phyloP scores from a whole-genome alignment of 2,113 vertebrate species.

The Gasterosteus nipponicus region DNA sequence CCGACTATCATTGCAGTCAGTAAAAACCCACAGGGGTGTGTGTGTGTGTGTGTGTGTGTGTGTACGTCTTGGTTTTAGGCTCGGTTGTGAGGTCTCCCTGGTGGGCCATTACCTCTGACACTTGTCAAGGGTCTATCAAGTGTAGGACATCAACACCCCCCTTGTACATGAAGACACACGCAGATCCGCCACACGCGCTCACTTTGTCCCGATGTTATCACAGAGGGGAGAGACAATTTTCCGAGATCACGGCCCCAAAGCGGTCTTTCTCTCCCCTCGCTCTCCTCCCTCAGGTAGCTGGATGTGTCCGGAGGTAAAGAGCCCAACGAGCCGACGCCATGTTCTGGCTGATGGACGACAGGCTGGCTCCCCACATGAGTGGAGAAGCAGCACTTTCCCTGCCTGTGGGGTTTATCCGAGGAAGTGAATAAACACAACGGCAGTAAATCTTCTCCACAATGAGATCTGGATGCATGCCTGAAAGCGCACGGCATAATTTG shows the following conservation, averaged over 20 bases:
- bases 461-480: conserved; percentile 25
- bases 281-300: conserved; percentile 38
- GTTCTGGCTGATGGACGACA: conserved; percentile 59
- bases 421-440: conserved; percentile 22
- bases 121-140: conserved; percentile 60
- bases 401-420: conserved; percentile 38
- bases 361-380: conserved; percentile 14
- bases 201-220: conserved; percentile 62
- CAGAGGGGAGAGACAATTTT: conserved; percentile 55
- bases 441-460: conserved; percentile 44
- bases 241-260: conserved; percentile 30
- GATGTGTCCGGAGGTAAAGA: conserved; percentile 47
- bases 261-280: conserved; percentile 8
- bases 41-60: conserved; percentile 3
- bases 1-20: conserved; percentile 16
- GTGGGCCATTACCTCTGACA: conserved; percentile 68
- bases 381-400: conserved; percentile 12
- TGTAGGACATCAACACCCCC: conserved; percentile 53
- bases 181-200: conserved; percentile 16
- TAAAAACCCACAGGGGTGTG: conserved; percentile 32
- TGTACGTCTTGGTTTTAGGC: conserved; percentile 19
- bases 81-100: conserved; percentile 66
- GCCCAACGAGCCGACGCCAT: conserved; percentile 36
- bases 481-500: conserved; percentile 16
- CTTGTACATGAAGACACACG: conserved; percentile 24